Conservation (phyloP, 2,888 invertebrate species). For the Pollenia amentaria region DNA sequence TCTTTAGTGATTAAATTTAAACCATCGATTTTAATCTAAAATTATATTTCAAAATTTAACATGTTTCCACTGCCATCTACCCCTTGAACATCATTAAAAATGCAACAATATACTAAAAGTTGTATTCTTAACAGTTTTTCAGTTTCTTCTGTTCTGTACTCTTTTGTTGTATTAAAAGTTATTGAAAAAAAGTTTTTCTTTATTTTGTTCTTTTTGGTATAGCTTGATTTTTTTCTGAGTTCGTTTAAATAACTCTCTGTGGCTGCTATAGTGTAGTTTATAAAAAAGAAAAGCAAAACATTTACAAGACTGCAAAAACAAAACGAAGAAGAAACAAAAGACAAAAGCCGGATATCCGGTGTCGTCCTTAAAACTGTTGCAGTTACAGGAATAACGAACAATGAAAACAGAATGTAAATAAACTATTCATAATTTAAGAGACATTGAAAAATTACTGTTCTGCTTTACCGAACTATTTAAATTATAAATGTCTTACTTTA, state of each 20-base stretch:
- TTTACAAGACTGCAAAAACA: conserved; percentile 42
- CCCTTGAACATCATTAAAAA: conserved; percentile 36
- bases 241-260: conserved; percentile 61
- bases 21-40: neutral
- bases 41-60: neutral
- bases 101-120: conserved; percentile 48
- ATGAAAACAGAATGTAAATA: conserved; percentile 47
- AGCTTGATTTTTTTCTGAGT: conserved; percentile 3
- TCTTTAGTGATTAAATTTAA: neutral
- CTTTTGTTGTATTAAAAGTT: conserved; percentile 44
- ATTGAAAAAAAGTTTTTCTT: conserved; percentile 55
- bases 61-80: conserved; percentile 3
- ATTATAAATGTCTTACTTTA: conserved; percentile 34
- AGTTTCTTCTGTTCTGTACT: conserved; percentile 17
- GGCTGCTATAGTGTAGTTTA: conserved; percentile 60
- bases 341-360: conserved; percentile 72
- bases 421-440: conserved; percentile 64
- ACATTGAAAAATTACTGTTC: conserved; percentile 53
- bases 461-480: conserved; percentile 42
- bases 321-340: conserved; percentile 40
- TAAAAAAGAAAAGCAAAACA: conserved; percentile 58
- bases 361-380: conserved; percentile 71
- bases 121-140: conserved; percentile 15
- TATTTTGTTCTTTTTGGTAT: conserved; percentile 14
- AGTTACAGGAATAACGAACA: conserved; percentile 48